These are phyloP conservation scores for Aporophyla nigra DNA, from an alignment of 2,888 invertebrate species.

Conservation along the genomic window DNA sequence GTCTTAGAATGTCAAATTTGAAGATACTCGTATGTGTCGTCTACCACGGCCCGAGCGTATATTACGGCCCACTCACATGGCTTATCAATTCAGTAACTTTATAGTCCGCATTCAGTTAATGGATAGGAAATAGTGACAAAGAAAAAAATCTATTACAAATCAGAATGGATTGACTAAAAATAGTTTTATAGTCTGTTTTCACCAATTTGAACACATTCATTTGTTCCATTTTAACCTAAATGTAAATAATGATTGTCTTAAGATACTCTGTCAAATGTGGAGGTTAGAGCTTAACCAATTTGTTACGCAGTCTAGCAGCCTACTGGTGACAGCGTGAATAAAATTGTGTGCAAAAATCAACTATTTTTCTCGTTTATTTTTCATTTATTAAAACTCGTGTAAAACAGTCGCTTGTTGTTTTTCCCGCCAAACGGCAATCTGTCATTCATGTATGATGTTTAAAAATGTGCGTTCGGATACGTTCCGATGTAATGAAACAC, in stretches of 20 bases:
- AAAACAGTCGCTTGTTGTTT: slow-evolving; percentile 37
- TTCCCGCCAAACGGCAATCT: slow-evolving; percentile 60
- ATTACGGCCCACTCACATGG: too few species aligned
- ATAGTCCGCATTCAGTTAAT: not conserved
- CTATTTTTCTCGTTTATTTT: slow-evolving; percentile 18
- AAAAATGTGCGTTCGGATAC: slow-evolving; percentile 63
- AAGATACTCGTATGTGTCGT: too few species aligned
- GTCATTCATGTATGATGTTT: slow-evolving; percentile 68
- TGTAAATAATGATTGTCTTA: not conserved
- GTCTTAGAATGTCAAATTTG: too few species aligned
- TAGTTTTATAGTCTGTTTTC: not conserved
- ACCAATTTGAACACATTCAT: not conserved
- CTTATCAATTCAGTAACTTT: not conserved
- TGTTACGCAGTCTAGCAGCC: not conserved
- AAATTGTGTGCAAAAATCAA: slow-evolving; percentile 3
- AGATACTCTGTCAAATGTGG: not conserved
- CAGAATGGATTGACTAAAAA: not conserved
- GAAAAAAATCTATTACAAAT: not conserved
- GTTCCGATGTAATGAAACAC: slow-evolving; percentile 50
- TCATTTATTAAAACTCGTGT: slow-evolving; percentile 36
- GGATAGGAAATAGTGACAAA: not conserved
- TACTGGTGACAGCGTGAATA: slow-evolving; percentile 5
- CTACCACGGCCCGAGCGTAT: too few species aligned
- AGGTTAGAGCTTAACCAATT: not conserved
- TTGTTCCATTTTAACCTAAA: not conserved